phyloP scores from a whole-genome alignment of 2,797 vertebrate genomes.

The Hippoglossus hippoglossus region DNA sequence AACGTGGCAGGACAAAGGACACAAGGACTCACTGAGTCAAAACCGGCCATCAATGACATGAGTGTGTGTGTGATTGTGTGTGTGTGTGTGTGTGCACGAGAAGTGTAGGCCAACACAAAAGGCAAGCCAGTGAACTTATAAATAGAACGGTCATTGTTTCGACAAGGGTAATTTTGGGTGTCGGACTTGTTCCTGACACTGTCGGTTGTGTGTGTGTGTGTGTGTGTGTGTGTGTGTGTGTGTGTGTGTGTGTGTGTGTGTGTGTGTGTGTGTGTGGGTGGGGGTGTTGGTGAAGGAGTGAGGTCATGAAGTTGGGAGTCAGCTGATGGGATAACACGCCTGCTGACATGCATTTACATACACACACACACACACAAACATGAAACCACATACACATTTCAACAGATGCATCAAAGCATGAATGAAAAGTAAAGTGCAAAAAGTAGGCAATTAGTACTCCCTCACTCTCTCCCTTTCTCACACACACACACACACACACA shows the following conservation, averaged over 20 bases:
- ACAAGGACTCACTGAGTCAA: constrained; percentile 50
- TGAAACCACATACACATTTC: not conserved
- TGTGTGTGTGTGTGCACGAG: constrained; percentile 17
- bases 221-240: constrained; percentile 1
- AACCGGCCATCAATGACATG: constrained; percentile 24
- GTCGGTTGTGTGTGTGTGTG: constrained; percentile 33
- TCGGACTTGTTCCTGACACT: constrained; percentile 71
- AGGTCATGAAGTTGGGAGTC: constrained; percentile 83
- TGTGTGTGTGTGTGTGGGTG: constrained; percentile 5
- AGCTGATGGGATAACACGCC: constrained; percentile 81
- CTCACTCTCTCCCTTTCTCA: not conserved
- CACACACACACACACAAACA: not conserved
- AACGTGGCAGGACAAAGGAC: constrained; percentile 59
- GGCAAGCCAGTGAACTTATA: constrained; percentile 77
- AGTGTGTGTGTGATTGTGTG: constrained; percentile 9
- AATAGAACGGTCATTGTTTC: constrained; percentile 81
- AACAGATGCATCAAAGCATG: constrained; percentile 17
- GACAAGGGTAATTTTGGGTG: constrained; percentile 75
- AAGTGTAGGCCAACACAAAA: constrained; percentile 64
- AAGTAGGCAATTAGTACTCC: constrained; percentile 8
- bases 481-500: not conserved
- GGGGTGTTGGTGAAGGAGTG: constrained; percentile 46
- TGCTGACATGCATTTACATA: constrained; percentile 15
- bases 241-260: no score
- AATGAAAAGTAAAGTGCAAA: constrained; percentile 19